A percentile compares a stretch with the other conserved stretches of the same genome.
Conservation (phyloP, 2,888 invertebrate genomes). For the Hirtodrosophila histrioides region DNA sequence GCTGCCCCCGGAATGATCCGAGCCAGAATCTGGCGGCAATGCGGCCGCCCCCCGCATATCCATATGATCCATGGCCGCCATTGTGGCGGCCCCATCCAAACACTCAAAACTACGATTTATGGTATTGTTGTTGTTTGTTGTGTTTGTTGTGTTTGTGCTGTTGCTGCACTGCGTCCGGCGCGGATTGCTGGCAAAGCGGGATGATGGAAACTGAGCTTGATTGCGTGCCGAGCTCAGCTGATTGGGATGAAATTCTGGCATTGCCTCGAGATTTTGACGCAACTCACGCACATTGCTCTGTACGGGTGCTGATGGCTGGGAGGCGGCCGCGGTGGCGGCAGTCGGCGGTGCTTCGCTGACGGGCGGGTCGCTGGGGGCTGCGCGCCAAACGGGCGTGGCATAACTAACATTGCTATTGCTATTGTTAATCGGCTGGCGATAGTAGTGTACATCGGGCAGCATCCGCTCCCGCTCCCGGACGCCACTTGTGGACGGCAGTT, state of each 20-base stretch:
- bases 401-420: conserved; percentile 26
- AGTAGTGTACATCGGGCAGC: conserved; percentile 38
- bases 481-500: conserved; percentile 37
- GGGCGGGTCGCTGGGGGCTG: conserved; percentile 48
- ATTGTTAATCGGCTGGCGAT: conserved; percentile 21
- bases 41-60: conserved; percentile 67
- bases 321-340: not conserved
- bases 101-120: conserved; percentile 45
- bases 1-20: conserved; percentile 84
- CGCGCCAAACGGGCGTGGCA: conserved; percentile 58
- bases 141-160: conserved; percentile 1
- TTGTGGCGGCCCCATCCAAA: conserved; percentile 62
- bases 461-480: conserved; percentile 25
- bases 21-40: conserved; percentile 74
- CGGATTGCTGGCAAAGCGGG: conserved; percentile 33
- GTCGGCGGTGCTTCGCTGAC: conserved; percentile 5
- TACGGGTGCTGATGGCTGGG: conserved; percentile 10
- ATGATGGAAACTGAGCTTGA: conserved; percentile 65
- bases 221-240: conserved; percentile 54
- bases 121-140: conserved; percentile 11
- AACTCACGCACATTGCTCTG: conserved; percentile 76
- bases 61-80: conserved; percentile 70
- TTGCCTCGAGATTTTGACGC: conserved; percentile 79
- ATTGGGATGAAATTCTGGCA: conserved; percentile 74
- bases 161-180: conserved; percentile 13